A percentile compares a stretch with the other conserved stretches of the same genome.
Conservation (phyloP, 2,797 vertebrate species). For the Tenualosa ilisha region DNA sequence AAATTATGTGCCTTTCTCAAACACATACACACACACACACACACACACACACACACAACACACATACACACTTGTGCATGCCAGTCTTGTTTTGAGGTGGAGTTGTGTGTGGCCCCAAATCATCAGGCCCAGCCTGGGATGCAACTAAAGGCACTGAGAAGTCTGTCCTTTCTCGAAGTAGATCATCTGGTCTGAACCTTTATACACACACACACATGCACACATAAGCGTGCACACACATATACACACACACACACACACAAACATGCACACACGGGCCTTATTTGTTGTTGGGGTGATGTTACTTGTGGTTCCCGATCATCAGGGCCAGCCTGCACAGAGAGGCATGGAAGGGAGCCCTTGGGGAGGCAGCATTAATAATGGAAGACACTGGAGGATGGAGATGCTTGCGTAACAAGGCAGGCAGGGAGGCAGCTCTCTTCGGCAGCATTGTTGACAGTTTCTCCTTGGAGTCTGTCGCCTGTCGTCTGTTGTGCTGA, state of each 20-base stretch:
- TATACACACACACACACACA: not conserved
- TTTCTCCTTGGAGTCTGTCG: not conserved
- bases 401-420: not conserved
- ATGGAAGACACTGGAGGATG: not conserved
- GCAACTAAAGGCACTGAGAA: not conserved
- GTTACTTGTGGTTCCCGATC: not conserved
- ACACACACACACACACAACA: slow-evolving; percentile 7
- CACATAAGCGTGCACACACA: too few relatives aligned
- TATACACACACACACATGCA: not conserved
- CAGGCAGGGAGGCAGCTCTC: not conserved
- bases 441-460: not conserved
- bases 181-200: not conserved
- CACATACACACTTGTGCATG: not conserved
- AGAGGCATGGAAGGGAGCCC: not conserved
- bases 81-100: not conserved
- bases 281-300: not conserved
- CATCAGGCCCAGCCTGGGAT: not conserved
- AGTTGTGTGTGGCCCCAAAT: not conserved
- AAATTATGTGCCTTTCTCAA: not conserved
- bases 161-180: not conserved
- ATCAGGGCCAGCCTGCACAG: not conserved
- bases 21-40: not conserved
- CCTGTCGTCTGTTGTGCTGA: not conserved
- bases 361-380: slow-evolving; percentile 8
- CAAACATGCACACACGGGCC: not conserved